Conservation (phyloP, 2,888 invertebrate species). For the Pheosia gnoma region DNA sequence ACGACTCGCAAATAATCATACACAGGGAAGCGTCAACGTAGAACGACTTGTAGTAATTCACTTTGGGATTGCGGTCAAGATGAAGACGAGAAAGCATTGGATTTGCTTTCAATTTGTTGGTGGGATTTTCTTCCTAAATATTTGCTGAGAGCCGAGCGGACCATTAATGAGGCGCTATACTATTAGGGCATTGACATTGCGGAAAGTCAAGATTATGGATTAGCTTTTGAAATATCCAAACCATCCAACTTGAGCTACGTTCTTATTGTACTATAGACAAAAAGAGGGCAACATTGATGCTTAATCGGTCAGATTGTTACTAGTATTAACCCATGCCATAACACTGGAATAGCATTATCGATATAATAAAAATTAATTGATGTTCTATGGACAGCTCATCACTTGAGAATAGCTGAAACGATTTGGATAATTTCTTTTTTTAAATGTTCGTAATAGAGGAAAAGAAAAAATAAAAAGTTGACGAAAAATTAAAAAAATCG, state of each 20-base stretch:
- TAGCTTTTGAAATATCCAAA: not conserved
- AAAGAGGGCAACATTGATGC: too few relatives aligned
- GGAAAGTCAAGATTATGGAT: not conserved
- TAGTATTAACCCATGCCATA: too few relatives aligned
- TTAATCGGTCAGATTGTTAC: too few relatives aligned
- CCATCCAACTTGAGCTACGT: not conserved
- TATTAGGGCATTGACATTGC: not conserved
- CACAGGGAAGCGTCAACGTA: constrained; percentile 51
- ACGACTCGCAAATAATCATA: constrained; percentile 75
- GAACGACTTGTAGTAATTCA: constrained; percentile 61
- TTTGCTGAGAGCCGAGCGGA: not conserved
- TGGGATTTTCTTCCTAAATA: constrained; percentile 2
- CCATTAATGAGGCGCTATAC: not conserved
- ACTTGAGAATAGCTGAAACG: too few relatives aligned
- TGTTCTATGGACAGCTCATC: too few relatives aligned
- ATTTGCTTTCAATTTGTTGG: constrained; percentile 2
- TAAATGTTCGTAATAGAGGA: too few relatives aligned
- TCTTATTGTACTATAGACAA: not conserved
- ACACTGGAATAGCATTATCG: too few relatives aligned
- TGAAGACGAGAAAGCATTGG: not conserved
- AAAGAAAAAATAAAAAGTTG: too few relatives aligned
- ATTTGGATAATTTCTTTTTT: too few relatives aligned
- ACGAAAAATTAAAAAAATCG: too few relatives aligned
- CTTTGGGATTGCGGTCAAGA: constrained; percentile 60
- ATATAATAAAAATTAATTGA: too few relatives aligned